These are phyloP conservation scores for Sebastes fasciatus DNA, from an alignment of 2,113 vertebrate genomes.

Conservation along the genomic window DNA sequence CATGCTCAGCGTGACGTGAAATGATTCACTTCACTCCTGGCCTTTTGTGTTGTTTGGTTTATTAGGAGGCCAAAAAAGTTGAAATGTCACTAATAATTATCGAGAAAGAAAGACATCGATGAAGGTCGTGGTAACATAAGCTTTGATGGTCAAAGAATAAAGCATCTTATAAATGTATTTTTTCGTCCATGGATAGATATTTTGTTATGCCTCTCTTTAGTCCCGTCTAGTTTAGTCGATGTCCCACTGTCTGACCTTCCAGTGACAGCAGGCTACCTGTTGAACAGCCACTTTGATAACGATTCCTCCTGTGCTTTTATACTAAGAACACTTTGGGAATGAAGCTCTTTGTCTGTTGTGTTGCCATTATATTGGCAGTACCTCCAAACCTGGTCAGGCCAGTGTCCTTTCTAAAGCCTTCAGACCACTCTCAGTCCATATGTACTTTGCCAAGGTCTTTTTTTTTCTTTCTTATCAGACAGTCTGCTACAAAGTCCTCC, in stretches of 20 bases:
- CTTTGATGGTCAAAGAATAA: not conserved
- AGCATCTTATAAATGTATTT: not conserved
- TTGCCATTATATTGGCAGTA: not conserved
- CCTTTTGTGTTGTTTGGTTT: conserved; percentile 19
- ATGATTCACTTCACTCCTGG: conserved; percentile 37
- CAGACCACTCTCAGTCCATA: not conserved
- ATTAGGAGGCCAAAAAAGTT: not conserved
- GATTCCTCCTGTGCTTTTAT: conserved; percentile 9
- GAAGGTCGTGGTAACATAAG: not conserved
- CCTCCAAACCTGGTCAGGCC: not conserved
- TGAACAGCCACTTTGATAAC: not conserved
- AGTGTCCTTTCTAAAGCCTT: not conserved
- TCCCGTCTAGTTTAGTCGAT: not conserved
- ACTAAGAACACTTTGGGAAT: conserved; percentile 10
- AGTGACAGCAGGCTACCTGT: not conserved
- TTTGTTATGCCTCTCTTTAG: too few species aligned
- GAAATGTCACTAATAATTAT: not conserved
- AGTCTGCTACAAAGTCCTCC: too few species aligned
- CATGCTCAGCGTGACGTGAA: conserved; percentile 45
- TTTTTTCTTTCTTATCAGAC: conserved; percentile 5
- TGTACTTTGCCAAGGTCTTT: not conserved
- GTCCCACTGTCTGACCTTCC: not conserved
- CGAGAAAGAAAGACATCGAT: not conserved
- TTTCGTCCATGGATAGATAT: not conserved
- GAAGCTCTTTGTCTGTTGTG: not conserved